Evolutionary conservation across 2,888 invertebrate species (phyloP), one percentile per base, ranked within the genome.

Genomic region (Copidosoma aretas): DNA sequence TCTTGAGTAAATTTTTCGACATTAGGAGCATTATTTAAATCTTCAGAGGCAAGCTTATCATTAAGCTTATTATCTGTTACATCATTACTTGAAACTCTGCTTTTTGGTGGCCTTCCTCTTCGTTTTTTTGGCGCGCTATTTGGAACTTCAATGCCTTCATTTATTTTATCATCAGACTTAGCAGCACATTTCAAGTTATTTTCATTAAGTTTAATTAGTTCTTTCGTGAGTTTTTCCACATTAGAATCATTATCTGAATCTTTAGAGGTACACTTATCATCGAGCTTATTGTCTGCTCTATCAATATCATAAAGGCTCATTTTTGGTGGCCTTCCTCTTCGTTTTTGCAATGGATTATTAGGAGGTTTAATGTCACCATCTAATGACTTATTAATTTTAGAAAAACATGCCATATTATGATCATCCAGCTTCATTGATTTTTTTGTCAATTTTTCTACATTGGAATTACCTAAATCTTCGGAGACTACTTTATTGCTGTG

Each of bases 21-120:
- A 32, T 5, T 5, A 32, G 32, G 8, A 32, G 3, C 32, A 32
- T 32, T 32, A 32, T 8, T 8, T 32, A 32, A 32, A 32, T 17
- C 32, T 12, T 24, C 17, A 5, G 8, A 46, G 17, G 3, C 17
- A 46, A 14, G 2, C 17, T 46, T 3, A 46, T 46, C 12, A 12
- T 12, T 46, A 12, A 5, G 17, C 14, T 59, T 60, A 25, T 10
- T 39, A 21, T 39, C 25, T 22, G 21, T 39, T 51, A 32, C 24
- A 19, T 51, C 51, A 19, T 21, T 5, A 51, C 2, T 14, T 19
- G 32, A 39, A 22, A 46, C 43, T 59, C 43, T 46, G 21, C 17
- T 19, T 56, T 63, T 63, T 32, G 63, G 32, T 32, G 46, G 56
- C 25, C 63, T 63, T 25, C 63, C 63, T 32, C 32, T 62, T 56